Base-by-base conservation (phyloP, 2,888 invertebrate species). In the Chirona hameri region DNA sequence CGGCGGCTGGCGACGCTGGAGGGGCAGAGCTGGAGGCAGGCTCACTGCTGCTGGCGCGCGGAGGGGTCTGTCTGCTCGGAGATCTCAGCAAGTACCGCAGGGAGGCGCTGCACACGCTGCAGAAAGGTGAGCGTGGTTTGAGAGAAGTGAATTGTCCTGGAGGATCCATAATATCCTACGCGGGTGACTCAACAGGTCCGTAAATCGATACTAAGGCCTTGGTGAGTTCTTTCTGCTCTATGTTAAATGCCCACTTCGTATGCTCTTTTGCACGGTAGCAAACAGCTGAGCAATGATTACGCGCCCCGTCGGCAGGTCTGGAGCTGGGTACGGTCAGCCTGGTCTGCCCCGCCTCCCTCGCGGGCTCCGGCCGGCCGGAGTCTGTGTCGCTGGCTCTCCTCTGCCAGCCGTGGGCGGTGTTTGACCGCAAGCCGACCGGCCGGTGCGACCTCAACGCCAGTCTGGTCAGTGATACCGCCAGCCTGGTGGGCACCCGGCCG, bases 21-120 rank as follows among this genome's bases (percentile, higher is more conserved):
- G 85, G 88, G 88, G 86, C 86, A 82, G 84, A 83, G 86, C 83
- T 85, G 15, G 84, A 85, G 81, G 85, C 84, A 31, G 86, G 86
- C 27, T 84, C 85, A 15, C 84, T 86, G 14, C 81, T 85, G 52
- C 82, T 83, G 82, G 85, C 86, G 14, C 84, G 83, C 72, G 84
- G 84, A 7, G 86, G 86, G 15, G 85, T 86, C 31, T 86, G 85
- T 82, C 82, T 84, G 65, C 81, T 86, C 7, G 86, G 85, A 27
- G 84, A 86, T 82, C 85, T 86, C 83, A 84, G 84, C 27, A 83
- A 81, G 60, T 84, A 85, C 79, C 85, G 84, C 81, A 79, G 83
- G 24, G 84, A 84, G 18, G 83, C 85, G 55, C 60, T 81, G 60
- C 69, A 72, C 60, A 46, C 81, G n/a, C 82, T 84, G 14, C 83